Percentiles rank a stretch among this genome's conserved stretches.
Evolutionary conservation across 2,113 vertebrate genomes (phyloP).

Genomic region (Coptodon rendalli): DNA sequence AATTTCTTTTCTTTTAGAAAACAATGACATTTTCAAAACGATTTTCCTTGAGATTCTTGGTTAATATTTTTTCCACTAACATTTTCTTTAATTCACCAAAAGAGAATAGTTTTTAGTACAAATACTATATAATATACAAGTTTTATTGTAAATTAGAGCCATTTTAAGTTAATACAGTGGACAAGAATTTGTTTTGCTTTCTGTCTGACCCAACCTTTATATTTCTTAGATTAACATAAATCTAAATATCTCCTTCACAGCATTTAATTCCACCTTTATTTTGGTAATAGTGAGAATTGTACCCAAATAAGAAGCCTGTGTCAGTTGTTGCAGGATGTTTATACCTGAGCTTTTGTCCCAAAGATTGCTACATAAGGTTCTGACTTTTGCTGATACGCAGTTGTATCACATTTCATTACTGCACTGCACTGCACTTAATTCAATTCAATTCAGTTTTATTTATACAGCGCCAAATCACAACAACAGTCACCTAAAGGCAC

Average conservation of each 20-base stretch:
- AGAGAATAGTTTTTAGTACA: neutral
- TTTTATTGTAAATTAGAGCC: neutral
- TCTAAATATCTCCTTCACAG: neutral
- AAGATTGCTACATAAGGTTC: neutral
- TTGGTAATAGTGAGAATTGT: neutral
- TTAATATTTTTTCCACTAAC: neutral
- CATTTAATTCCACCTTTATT: neutral
- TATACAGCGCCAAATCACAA: neutral
- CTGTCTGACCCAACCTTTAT: neutral
- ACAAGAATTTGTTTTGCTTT: neutral
- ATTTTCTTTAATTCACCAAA: neutral
- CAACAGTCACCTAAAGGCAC: neutral
- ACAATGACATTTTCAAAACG: accelerated
- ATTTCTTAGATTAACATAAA: neutral
- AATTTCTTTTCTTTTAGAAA: neutral
- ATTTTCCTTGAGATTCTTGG: neutral
- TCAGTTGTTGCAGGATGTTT: neutral
- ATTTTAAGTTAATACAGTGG: neutral
- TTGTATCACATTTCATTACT: neutral
- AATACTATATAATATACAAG: neutral
- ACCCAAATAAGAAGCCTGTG: neutral
- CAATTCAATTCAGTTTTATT: neutral
- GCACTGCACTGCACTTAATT: neutral
- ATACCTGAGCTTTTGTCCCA: neutral
- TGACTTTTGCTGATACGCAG: accelerated